Conservation (phyloP, 2,797 vertebrate species). For the Tragelaphus oryx region DNA sequence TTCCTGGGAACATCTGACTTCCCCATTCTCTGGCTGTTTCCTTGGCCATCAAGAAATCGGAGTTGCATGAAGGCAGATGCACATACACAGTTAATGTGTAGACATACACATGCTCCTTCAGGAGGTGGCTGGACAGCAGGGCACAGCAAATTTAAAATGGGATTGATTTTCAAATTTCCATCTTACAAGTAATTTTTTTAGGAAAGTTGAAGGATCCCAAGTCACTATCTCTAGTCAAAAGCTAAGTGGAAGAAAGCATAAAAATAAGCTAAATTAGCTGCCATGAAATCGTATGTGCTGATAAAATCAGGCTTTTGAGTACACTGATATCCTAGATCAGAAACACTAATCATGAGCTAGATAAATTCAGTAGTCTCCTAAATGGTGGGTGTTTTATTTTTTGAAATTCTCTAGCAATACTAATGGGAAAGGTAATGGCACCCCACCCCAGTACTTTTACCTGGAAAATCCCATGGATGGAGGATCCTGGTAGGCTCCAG, state of each 20-base stretch:
- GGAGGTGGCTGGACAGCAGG: not conserved
- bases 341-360: not conserved
- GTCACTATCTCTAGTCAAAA: not conserved
- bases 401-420: not conserved
- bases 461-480: no score
- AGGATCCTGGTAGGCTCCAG: no score
- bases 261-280: not conserved
- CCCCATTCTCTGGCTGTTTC: not conserved
- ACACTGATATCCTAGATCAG: not conserved
- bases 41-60: not conserved
- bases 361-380: not conserved
- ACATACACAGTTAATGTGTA: not conserved
- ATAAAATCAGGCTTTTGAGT: slow-evolving; percentile 1
- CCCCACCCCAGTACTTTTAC: no score
- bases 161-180: not conserved
- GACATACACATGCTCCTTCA: not conserved
- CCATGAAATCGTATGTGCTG: not conserved
- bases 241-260: not conserved
- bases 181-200: slow-evolving; percentile 10
- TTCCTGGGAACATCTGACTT: not conserved
- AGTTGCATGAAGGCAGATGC: not conserved
- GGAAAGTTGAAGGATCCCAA: not conserved
- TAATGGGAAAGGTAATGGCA: not conserved
- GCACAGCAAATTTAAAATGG: not conserved
- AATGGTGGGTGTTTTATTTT: not conserved